Base-by-base conservation (phyloP, 1,140 invertebrate genomes). In the Ylistrum balloti region DNA sequence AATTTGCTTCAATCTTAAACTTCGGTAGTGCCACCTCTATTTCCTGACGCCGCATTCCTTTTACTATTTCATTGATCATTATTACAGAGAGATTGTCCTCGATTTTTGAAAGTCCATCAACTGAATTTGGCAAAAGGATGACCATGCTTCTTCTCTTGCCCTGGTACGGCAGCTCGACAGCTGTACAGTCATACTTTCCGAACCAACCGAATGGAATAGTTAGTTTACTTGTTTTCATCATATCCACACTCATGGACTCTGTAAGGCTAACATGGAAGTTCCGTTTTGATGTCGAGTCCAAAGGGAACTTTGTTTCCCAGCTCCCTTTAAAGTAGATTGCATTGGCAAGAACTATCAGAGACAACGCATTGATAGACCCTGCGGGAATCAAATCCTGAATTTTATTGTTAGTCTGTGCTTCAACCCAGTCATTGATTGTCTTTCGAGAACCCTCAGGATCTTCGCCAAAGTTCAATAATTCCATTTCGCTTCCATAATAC, bases 281-380 rank as follows among this genome's bases (percentile, higher is more conserved):
- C 38, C 45, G 28, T 15, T 89, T 74, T 91, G 95, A 97, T 0
- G 98, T 98, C 20, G 94, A 93, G 1, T 95, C 94, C 0, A 95
- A 92, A 10, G 97, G 95, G 92, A 98, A 98, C 85, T 97, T 97
- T 28, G 96, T 96, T 87, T 98, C 97, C 98, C 98, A 98, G 88
- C 97, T 97, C 15, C 97, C 98, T 93, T 97, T 98, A 89, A 98
- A 98, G 91, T 98, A 98, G 10, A 98, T 95, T 0, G 98, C 97
- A 92, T 97, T 98, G 17, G 98, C 97, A 22, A 98, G 94, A 33
- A 98, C 97, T 10, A 98, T 95, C 33, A 96, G 96, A 0, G 98
- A 98, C 0, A 93, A 88, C 0, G 96, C 92, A 1, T 96, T 2
- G 97, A 97, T 3, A 94, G 90, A 0, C 96, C 93, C 20, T 95